Conservation (phyloP, 2,888 invertebrate species). For the Mesorhabditis spiculigera region DNA sequence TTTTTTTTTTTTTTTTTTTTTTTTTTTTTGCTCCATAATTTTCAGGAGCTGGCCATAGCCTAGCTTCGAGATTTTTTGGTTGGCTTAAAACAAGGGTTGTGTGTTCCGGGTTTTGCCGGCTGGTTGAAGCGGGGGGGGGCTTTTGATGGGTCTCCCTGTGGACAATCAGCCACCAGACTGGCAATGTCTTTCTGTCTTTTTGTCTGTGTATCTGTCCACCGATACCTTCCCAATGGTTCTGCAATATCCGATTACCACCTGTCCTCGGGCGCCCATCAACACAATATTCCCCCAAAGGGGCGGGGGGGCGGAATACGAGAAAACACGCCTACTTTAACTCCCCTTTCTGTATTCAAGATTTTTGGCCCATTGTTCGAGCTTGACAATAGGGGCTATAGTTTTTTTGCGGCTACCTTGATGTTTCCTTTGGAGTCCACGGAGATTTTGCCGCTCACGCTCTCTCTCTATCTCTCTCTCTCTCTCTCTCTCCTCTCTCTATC, state of each 20-base stretch:
- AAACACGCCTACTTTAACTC: background rate
- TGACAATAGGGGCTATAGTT: background rate
- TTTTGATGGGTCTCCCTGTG: too few relatives aligned
- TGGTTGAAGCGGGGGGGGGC: too few relatives aligned
- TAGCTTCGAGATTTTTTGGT: too few relatives aligned
- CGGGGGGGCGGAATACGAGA: background rate
- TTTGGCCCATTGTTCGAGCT: background rate
- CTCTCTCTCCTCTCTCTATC: too few relatives aligned
- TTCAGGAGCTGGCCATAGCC: too few relatives aligned
- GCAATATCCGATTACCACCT: background rate
- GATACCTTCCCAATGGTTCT: background rate
- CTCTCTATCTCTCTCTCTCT: too few relatives aligned
- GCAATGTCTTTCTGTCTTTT: background rate
- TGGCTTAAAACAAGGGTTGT: too few relatives aligned
- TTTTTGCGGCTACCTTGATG: background rate
- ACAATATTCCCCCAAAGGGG: background rate
- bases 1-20: too few relatives aligned
- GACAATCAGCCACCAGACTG: background rate
- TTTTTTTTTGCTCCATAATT: too few relatives aligned
- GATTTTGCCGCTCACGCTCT: background rate
- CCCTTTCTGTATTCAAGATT: background rate
- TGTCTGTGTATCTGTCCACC: background rate
- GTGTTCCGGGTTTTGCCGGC: too few relatives aligned
- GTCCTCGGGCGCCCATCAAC: background rate
- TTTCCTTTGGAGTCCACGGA: background rate